phyloP scores from a whole-genome alignment of 2,888 invertebrate genomes.

The Agrochola litura region DNA sequence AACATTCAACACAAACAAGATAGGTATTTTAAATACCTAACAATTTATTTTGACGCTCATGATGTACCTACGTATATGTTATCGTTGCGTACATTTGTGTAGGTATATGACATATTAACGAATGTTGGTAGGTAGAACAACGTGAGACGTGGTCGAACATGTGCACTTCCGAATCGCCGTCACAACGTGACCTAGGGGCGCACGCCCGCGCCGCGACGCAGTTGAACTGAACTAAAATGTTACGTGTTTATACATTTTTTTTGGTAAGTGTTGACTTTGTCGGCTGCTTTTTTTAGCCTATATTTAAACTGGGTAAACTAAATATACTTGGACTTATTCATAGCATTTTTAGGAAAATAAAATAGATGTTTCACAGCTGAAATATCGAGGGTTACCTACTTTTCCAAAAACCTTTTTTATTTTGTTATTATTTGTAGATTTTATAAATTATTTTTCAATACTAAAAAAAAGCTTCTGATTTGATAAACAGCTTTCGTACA shows the following conservation, averaged over 20 bases:
- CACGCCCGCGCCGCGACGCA: conserved; percentile 3
- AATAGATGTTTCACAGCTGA: neutral
- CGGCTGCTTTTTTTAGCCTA: neutral
- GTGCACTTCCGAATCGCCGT: conserved; percentile 70
- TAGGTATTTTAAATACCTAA: neutral
- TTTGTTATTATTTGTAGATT: neutral
- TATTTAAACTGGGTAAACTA: neutral
- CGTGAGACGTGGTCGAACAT: conserved; percentile 69
- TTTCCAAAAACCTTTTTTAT: neutral
- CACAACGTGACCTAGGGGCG: conserved; percentile 70
- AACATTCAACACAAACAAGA: neutral
- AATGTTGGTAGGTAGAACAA: conserved; percentile 52
- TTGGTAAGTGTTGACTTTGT: neutral
- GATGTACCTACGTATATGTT: neutral
- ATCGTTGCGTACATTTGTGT: conserved; percentile 19
- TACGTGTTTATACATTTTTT: neutral
- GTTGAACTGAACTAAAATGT: conserved; percentile 12
- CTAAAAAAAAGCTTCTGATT: neutral
- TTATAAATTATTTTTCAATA: neutral
- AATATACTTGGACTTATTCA: too few relatives aligned
- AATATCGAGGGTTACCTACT: neutral
- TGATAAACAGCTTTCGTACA: neutral
- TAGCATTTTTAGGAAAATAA: neutral
- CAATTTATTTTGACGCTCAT: conserved; percentile 1
- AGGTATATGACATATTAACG: conserved; percentile 45